Percentiles rank a stretch among this genome's conserved stretches.
phyloP scores from a whole-genome alignment of 2,888 invertebrate genomes.

The Anorthoa munda region DNA sequence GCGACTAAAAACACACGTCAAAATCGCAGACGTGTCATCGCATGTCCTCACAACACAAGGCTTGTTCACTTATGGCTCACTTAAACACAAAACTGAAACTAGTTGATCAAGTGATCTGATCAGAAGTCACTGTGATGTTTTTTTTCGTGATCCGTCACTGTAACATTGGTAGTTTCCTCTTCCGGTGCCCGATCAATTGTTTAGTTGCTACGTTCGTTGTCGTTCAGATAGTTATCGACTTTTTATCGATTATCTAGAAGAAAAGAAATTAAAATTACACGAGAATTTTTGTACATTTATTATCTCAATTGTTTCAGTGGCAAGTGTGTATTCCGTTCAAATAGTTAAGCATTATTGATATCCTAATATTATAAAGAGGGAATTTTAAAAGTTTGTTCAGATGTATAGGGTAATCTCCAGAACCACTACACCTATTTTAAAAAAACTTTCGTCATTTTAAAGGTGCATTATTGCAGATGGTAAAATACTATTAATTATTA shows the following conservation, averaged over 20 bases:
- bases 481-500: too few species aligned
- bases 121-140: slow-evolving; percentile 54
- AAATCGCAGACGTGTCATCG: slow-evolving; percentile 73
- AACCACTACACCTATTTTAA: too few species aligned
- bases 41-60: slow-evolving; percentile 55
- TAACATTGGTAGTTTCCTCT: slow-evolving; percentile 67
- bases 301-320: slow-evolving; percentile 32
- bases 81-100: slow-evolving; percentile 61
- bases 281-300: background rate
- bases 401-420: too few species aligned
- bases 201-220: slow-evolving; percentile 60
- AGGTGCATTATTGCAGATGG: too few species aligned
- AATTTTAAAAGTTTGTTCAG: too few species aligned
- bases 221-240: slow-evolving; percentile 61
- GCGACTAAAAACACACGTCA: slow-evolving; percentile 69
- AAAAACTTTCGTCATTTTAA: too few species aligned
- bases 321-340: slow-evolving; percentile 23
- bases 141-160: slow-evolving; percentile 65
- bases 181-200: slow-evolving; percentile 65
- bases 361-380: too few species aligned
- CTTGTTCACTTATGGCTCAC: slow-evolving; percentile 56
- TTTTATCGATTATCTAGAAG: slow-evolving; percentile 64
- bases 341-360: slow-evolving; percentile 9
- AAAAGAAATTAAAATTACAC: slow-evolving; percentile 37
- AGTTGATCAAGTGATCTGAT: slow-evolving; percentile 54